These are phyloP conservation scores for Epinotia bilunana DNA, from an alignment of 2,888 invertebrate genomes.

Conservation along the genomic window DNA sequence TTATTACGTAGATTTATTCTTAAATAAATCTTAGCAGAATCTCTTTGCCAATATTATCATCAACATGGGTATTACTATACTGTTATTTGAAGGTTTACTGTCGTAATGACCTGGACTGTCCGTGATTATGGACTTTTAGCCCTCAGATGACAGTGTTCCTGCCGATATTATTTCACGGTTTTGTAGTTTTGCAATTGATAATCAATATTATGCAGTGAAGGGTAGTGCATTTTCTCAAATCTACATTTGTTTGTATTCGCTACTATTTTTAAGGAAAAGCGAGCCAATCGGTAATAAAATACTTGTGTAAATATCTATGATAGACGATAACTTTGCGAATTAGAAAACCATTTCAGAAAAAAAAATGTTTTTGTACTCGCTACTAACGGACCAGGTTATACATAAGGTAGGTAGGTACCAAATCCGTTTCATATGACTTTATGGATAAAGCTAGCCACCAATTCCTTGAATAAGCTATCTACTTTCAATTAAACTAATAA, in stretches of 20 bases:
- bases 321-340: no score
- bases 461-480: slow-evolving; percentile 3
- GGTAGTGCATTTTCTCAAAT: slow-evolving; percentile 43
- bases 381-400: background rate
- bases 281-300: background rate
- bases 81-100: slow-evolving; percentile 12
- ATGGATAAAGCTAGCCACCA: background rate
- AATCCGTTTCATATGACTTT: background rate
- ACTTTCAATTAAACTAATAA: slow-evolving; percentile 23
- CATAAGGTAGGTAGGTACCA: background rate
- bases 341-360: no score
- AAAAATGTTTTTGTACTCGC: background rate
- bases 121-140: slow-evolving; percentile 49
- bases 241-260: no score
- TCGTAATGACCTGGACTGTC: slow-evolving; percentile 4
- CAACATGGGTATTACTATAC: background rate
- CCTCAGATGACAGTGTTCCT: slow-evolving; percentile 58
- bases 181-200: slow-evolving; percentile 51
- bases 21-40: no score
- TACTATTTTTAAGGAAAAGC: no score
- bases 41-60: no score
- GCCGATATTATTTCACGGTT: slow-evolving; percentile 56
- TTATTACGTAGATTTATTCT: background rate
- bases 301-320: no score
- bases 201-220: slow-evolving; percentile 56